Base-by-base conservation (phyloP, 2,113 vertebrate species). In the Engystomops pustulosus region DNA sequence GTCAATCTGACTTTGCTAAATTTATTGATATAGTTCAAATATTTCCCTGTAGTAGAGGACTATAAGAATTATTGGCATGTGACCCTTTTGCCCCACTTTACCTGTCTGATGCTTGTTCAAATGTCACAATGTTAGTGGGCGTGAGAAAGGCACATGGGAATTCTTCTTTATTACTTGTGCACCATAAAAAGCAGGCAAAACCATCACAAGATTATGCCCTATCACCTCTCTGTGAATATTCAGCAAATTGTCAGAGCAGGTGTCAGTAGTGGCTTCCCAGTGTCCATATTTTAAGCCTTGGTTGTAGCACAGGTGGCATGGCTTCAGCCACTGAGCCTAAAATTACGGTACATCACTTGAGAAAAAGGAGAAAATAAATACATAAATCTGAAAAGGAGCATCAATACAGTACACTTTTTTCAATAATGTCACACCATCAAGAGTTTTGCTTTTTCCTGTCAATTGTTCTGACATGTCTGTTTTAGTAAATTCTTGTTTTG, bases 291-390 rank as follows among this genome's bases (percentile, higher is more conserved):
- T 74, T 47, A 72, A 49, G 70, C 70, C 12, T 30, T 17, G 25
- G 23, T 74, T 47, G 47, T 23, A 74, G 70, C 70, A 74, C 70
- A 74, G 70, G 70, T 74, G 70, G 70, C 41, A 49, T 30, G 12
- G 44, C 15, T 10, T 15, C 27, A 74, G 18, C 70, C 25, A 74
- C 70, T 74, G 41, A 74, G 70, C 44, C n/a, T 18, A 15, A 6
- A 44, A 74, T 74, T 7, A 49, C n/a, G n/a, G n/a, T n/a, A n/a
- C 41, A 25, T 74, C 70, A 74, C 27, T 74, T 27, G 23, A 7
- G 23, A 23, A 49, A 45, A 71, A 23, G n/a, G 68, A 44, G 36
- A 6, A 72, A 3, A n/a, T n/a, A n/a, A n/a, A n/a, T n/a, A n/a
- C n/a, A n/a, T n/a, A n/a, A n/a, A n/a, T n/a, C n/a, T n/a, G n/a